Base-by-base conservation (phyloP, 2,113 vertebrate genomes). In the Furnarius figulus region DNA sequence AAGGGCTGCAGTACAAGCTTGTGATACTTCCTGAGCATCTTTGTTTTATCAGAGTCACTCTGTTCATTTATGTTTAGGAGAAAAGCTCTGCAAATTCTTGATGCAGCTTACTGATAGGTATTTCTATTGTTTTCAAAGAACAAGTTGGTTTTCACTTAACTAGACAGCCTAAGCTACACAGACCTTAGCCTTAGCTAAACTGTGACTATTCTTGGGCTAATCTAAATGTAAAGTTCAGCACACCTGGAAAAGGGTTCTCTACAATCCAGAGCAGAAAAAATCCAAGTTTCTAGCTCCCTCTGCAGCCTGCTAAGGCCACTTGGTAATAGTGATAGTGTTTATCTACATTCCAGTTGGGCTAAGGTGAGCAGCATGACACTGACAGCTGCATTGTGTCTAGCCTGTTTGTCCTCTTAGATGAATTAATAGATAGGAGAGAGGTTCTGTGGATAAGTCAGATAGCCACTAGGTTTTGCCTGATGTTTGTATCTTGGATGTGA, bases 291-390 rank as follows among this genome's bases (percentile, higher is more conserved):
- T 13, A 31, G 28, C 12, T 83, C 87, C 25, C 24, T 37, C 66
- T 40, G 19, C 33, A 33, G 37, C 18, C 76, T 71, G 15, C 40
- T 73, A 44, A 33, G 75, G 9, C 5, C 39, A 58, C n/a, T 8
- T 74, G n/a, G 55, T 66, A 49, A 22, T 8, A 6, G 44, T 65
- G 12, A 8, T 47, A 39, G 8, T 6, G 17, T 68, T 80, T 24
- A 24, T 21, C 14, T 40, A 0, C 1, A 3, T 65, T 35, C 13
- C 6, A 8, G 8, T 1, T 84, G 21, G 23, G 40, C 28, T 14
- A 27, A 73, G 52, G 50, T 16, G 50, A 28, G 50, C 27, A 27
- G 25, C 14, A 28, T 52, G 50, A 16, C 50, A 39, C 33, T 65
- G 66, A 81, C 13, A 65, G 5, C 13, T 44, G 49, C n/a, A 42